phyloP scores from a whole-genome alignment of 2,888 invertebrate species.

The Dysmachus trigonus region DNA sequence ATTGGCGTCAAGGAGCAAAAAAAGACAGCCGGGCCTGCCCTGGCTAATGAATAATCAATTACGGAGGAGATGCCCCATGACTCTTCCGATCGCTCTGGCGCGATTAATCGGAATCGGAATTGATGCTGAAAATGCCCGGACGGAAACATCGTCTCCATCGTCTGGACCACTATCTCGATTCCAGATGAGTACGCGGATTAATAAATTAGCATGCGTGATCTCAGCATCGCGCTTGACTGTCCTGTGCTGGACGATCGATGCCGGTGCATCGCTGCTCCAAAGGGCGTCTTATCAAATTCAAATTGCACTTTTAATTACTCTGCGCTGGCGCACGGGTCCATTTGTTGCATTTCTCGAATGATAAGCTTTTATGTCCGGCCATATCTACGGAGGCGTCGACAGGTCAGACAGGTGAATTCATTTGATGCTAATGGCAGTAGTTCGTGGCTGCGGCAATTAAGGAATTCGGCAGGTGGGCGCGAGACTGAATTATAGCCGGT shows the following conservation, averaged over 20 bases:
- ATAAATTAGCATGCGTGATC: conserved; percentile 34
- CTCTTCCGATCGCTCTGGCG: not conserved
- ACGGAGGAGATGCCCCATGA: not conserved
- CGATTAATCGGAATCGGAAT: conserved; percentile 16
- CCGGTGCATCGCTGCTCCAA: not conserved
- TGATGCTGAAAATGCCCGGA: not conserved
- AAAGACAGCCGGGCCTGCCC: not conserved
- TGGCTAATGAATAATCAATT: conserved; percentile 41
- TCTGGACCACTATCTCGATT: not conserved
- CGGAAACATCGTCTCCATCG: not conserved
- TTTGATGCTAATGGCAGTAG: not conserved
- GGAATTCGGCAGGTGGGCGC: not conserved
- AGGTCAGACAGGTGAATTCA: conserved; percentile 10
- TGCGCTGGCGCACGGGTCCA: not conserved
- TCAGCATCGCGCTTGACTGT: not conserved
- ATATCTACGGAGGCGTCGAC: not conserved
- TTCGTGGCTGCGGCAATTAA: conserved; percentile 5
- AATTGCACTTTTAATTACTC: conserved; percentile 16
- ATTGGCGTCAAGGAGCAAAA: conserved; percentile 25
- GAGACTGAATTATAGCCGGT: not conserved
- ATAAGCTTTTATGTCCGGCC: conserved; percentile 8
- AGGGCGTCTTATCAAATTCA: not conserved
- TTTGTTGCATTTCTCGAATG: not conserved
- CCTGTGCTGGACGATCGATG: not conserved
- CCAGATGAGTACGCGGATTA: conserved; percentile 2